These are phyloP conservation scores for Lampris incognitus DNA, from an alignment of 2,113 vertebrate genomes.

Conservation along the genomic window DNA sequence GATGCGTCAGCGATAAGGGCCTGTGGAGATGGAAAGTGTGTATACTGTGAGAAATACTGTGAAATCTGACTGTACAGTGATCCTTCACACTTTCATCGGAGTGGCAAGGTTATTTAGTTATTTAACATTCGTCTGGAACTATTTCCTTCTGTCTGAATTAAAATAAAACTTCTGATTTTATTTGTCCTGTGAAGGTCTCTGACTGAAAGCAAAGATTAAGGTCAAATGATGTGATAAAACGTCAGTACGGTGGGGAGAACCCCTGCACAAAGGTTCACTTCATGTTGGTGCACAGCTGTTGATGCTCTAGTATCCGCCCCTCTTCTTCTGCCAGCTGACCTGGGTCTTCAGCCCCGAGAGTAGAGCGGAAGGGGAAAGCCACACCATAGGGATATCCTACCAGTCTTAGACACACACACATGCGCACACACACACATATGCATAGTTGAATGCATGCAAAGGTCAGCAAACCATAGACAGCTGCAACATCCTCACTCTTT, in stretches of 20 bases:
- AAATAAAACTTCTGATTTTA: background rate
- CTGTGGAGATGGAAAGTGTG: slow-evolving; percentile 56
- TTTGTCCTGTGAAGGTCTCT: background rate
- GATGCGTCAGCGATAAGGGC: slow-evolving; percentile 20
- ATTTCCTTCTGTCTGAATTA: slow-evolving; percentile 72
- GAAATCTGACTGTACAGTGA: slow-evolving; percentile 77
- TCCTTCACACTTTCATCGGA: slow-evolving; percentile 66
- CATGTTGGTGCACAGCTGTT: background rate
- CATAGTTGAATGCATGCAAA: background rate
- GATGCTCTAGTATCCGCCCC: slow-evolving; percentile 14
- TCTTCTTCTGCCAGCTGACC: slow-evolving; percentile 35
- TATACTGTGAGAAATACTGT: slow-evolving; percentile 82
- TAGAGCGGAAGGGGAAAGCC: slow-evolving; percentile 44
- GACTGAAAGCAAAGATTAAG: background rate
- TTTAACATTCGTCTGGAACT: slow-evolving; percentile 73
- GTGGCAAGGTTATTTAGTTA: slow-evolving; percentile 64
- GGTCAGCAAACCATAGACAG: background rate
- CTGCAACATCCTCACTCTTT: background rate
- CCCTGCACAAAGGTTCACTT: too few relatives aligned
- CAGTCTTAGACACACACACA: slow-evolving; percentile 1
- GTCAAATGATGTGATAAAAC: background rate
- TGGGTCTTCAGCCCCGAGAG: slow-evolving; percentile 1
- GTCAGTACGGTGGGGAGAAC: too few relatives aligned
- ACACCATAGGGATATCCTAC: slow-evolving; percentile 53
- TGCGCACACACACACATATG: background rate